Base-by-base conservation (phyloP, 2,888 invertebrate species). In the Rhogogaster chlorosoma region DNA sequence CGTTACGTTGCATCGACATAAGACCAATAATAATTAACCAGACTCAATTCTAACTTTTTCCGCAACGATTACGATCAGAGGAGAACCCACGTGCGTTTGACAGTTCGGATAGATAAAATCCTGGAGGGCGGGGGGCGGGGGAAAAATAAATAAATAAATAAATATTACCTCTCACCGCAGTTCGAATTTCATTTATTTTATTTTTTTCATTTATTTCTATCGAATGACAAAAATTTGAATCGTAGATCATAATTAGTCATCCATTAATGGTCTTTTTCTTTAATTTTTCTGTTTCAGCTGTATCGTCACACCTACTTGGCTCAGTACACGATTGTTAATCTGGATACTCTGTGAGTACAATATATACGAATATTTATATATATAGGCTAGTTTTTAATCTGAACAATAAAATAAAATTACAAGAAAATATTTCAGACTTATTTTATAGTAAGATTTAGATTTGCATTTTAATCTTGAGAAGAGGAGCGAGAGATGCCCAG, bases 221-320 rank as follows among this genome's bases (percentile, higher is more conserved):
- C 45, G 12, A 45, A 12, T 3, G 45, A 12, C 45, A 45, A 45
- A 15, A 12, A 12, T 42, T 12, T 10, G 0, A 12, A 42, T 42
- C 42, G 10, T 15, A 45, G 45, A 15, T 45, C 15, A n/a, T n/a
- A n/a, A n/a, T 45, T 12, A 0, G 36, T 15, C 10, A 45, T 45
- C 15, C 3, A 15, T 15, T 45, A 45, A 45, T 70, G 45, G 29
- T 53, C 36, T 80, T 6, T 15, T 45, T 42, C 29, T 45, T n/a
- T n/a, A n/a, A n/a, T n/a, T 87, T 89, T 91, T 91, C 87, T 91
- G 90, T 94, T 94, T 83, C 94, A 97, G 97, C 94, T 97, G 57
- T 98, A 96, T 93, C 95, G 98, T 85, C 96, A 98, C 92, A 97
- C 97, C 88, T 97, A 96, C 92, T 92, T 95, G 83, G 98, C 97